Conservation (phyloP, 2,113 vertebrate species). For the Falco punctatus region DNA sequence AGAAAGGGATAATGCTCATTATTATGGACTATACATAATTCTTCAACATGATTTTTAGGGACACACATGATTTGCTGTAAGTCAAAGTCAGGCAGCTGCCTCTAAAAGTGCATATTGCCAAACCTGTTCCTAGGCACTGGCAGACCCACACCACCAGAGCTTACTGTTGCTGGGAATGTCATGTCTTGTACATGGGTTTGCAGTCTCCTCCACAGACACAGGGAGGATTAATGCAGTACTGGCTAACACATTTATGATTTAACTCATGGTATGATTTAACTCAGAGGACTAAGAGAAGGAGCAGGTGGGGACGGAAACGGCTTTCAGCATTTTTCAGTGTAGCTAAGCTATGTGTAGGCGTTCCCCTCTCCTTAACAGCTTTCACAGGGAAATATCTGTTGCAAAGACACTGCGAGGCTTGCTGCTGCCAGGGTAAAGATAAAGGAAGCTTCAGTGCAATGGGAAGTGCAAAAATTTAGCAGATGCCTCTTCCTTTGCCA, state of each 20-base stretch:
- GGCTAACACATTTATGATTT: not conserved
- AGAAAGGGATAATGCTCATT: not conserved
- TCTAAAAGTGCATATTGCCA: not conserved
- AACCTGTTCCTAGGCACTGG: not conserved
- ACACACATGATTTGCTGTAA: not conserved
- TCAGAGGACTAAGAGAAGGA: not conserved
- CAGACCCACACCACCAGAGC: not conserved
- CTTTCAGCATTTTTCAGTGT: not conserved
- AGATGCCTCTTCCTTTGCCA: not conserved
- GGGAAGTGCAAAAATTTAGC: not conserved
- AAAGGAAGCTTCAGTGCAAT: not conserved
- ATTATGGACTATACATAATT: not conserved
- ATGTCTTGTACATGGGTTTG: accelerated
- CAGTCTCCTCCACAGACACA: not conserved
- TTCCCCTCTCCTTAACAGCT: not conserved
- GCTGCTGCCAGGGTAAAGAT: not conserved
- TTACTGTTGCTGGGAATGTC: not conserved
- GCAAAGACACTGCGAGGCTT: not conserved
- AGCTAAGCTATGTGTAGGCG: not conserved
- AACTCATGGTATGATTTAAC: not conserved
- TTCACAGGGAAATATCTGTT: not conserved
- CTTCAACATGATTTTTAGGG: not conserved
- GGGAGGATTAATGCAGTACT: not conserved
- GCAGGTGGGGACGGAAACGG: not conserved
- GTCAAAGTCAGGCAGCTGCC: not conserved